Conservation (phyloP, 2,113 vertebrate species). For the Cettia cetti region DNA sequence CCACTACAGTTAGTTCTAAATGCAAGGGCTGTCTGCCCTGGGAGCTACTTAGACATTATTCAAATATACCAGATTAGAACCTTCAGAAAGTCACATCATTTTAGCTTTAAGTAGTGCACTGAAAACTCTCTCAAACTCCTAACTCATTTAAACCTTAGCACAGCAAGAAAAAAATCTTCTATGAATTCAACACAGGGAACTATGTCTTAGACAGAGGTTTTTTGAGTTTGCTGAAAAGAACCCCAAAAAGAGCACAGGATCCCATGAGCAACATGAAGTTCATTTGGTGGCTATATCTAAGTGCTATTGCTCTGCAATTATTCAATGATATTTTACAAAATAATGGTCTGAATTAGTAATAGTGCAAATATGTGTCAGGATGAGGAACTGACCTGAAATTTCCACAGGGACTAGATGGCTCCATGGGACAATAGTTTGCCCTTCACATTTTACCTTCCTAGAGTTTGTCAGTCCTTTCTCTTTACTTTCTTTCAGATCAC, state of each 20-base stretch:
- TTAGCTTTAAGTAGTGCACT: not conserved
- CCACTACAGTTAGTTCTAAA: not conserved
- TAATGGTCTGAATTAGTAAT: not conserved
- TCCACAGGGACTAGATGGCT: not conserved
- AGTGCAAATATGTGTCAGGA: not conserved
- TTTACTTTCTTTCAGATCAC: not conserved
- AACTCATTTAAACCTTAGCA: not conserved
- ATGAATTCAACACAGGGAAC: not conserved
- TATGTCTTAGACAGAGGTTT: not conserved
- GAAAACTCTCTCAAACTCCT: not conserved
- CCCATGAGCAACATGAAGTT: not conserved
- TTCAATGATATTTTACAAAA: not conserved
- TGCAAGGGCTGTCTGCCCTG: not conserved
- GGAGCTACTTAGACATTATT: not conserved
- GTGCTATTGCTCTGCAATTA: not conserved
- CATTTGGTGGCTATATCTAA: not conserved
- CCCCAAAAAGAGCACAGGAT: fast-evolving
- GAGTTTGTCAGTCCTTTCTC: not conserved
- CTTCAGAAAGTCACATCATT: not conserved
- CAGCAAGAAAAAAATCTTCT: not conserved
- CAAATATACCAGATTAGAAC: not conserved
- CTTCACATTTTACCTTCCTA: not conserved
- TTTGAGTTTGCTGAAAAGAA: not conserved
- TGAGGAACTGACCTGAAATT: not conserved
- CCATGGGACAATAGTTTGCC: not conserved